Conservation (phyloP, 2,113 vertebrate genomes). For the Thunnus maccoyii region DNA sequence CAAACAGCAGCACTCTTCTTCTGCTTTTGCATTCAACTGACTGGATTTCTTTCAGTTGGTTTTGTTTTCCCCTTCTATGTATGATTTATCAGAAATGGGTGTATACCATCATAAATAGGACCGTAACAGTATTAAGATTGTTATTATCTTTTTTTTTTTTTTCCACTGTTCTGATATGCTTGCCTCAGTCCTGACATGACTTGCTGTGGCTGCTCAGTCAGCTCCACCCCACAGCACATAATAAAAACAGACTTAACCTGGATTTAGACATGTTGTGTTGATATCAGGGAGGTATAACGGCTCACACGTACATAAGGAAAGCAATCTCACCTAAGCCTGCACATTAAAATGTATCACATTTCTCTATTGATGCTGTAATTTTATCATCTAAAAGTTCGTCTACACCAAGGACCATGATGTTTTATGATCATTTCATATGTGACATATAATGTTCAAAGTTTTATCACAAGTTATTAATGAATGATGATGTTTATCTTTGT, state of each 20-base stretch:
- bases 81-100: background rate
- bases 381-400: background rate
- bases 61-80: background rate
- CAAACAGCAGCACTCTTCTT: too few relatives aligned
- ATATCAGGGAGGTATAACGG: slow-evolving; percentile 6
- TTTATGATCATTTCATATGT: background rate
- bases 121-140: background rate
- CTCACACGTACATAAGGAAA: background rate
- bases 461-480: background rate
- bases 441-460: background rate
- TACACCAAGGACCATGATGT: background rate
- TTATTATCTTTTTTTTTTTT: slow-evolving; percentile 26
- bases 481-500: background rate
- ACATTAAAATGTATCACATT: slow-evolving; percentile 1
- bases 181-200: slow-evolving; percentile 20
- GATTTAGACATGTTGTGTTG: slow-evolving; percentile 19
- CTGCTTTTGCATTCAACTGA: background rate
- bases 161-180: background rate
- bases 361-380: background rate
- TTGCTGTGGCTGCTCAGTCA: background rate
- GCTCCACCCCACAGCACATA: slow-evolving; percentile 14
- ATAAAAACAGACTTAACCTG: slow-evolving; percentile 23
- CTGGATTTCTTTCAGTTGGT: background rate
- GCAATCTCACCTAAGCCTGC: background rate
- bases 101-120: background rate